phyloP scores from a whole-genome alignment of 2,797 vertebrate genomes.

The Hylomyscus alleni region DNA sequence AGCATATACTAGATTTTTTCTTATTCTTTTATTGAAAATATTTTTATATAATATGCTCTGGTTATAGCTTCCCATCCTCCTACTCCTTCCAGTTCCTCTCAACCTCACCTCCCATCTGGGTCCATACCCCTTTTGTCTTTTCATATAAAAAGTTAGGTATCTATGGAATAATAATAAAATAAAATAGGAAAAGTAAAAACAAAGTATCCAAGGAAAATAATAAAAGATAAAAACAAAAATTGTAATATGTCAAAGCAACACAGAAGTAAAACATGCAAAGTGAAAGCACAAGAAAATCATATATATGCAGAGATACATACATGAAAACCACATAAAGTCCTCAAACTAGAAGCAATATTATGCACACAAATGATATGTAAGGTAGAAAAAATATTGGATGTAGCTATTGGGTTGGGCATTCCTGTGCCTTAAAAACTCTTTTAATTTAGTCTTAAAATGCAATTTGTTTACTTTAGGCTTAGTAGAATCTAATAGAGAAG shows the following conservation, averaged over 20 bases:
- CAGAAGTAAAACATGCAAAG: not conserved
- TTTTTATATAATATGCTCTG: not conserved
- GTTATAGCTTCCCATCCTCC: not conserved
- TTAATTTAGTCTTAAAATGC: not conserved
- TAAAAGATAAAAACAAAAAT: not conserved
- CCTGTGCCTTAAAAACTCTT: not conserved
- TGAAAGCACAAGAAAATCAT: not conserved
- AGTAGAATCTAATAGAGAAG: not conserved
- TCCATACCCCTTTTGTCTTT: too few relatives aligned
- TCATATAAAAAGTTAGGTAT: not conserved
- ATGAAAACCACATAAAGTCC: not conserved
- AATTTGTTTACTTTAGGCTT: not conserved
- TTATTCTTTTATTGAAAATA: not conserved
- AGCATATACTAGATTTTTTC: not conserved
- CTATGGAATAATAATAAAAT: not conserved
- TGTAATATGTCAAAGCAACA: not conserved
- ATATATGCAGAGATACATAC: not conserved
- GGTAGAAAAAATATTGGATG: not conserved
- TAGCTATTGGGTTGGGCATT: not conserved
- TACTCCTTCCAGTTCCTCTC: not conserved
- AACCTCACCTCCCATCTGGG: not conserved
- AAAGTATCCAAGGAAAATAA: not conserved
- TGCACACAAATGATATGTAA: not conserved
- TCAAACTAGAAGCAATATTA: not conserved
- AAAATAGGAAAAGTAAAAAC: not conserved